phyloP scores from a whole-genome alignment of 2,888 invertebrate genomes.

The Poecilus cupreus region DNA sequence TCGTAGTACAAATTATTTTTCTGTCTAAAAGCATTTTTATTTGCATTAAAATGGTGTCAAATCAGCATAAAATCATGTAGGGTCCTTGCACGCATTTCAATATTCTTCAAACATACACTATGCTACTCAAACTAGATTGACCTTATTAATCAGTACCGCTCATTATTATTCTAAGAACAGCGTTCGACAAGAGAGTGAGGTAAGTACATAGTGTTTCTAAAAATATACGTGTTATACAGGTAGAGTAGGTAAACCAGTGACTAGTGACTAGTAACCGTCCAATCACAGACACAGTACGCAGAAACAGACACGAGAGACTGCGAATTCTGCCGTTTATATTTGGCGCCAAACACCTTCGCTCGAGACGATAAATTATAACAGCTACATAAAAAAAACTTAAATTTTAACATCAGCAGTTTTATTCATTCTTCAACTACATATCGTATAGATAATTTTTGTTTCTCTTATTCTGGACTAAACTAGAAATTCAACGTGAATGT shows the following conservation, averaged over 20 bases:
- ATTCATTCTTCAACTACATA: too few relatives aligned
- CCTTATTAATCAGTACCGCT: conserved; percentile 54
- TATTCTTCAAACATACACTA: background rate
- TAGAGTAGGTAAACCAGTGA: conserved; percentile 31
- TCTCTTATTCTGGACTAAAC: too few relatives aligned
- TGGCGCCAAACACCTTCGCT: background rate
- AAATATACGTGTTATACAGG: conserved; percentile 55
- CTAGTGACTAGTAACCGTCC: background rate
- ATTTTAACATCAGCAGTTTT: too few relatives aligned
- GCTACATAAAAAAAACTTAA: too few relatives aligned
- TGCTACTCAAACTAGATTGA: conserved; percentile 11
- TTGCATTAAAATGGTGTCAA: too few relatives aligned
- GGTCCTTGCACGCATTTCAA: background rate
- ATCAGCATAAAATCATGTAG: background rate
- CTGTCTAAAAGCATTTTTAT: too few relatives aligned
- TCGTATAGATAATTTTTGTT: too few relatives aligned
- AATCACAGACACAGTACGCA: background rate
- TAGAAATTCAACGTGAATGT: too few relatives aligned
- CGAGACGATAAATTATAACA: too few relatives aligned
- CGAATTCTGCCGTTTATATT: background rate
- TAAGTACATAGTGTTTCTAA: conserved; percentile 54
- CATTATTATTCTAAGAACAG: conserved; percentile 56
- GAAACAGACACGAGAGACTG: background rate
- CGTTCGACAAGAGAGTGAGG: conserved; percentile 42
- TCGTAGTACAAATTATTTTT: too few relatives aligned